Evolutionary conservation across 2,797 vertebrate genomes (phyloP).

Genomic region (Tachyglossus aculeatus): DNA sequence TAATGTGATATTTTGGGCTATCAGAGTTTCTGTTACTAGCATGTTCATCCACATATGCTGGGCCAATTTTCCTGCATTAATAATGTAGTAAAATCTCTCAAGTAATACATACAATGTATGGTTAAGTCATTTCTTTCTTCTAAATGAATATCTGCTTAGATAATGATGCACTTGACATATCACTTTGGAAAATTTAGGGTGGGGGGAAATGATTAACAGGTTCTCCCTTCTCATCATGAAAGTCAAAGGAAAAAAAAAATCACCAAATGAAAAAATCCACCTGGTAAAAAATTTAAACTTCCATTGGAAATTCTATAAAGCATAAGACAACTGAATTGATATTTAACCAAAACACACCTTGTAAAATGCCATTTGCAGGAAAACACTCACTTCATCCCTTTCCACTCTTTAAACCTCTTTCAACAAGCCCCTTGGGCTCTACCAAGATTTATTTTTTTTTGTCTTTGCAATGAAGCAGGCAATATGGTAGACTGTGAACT

Average conservation of each 20-base stretch:
- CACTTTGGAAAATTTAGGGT: constrained; percentile 44
- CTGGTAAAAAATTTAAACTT: constrained; percentile 35
- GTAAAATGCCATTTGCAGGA: not conserved
- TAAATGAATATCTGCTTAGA: constrained; percentile 25
- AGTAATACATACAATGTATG: constrained; percentile 33
- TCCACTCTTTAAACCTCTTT: not conserved
- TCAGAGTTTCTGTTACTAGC: constrained; percentile 26
- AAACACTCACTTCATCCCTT: not conserved
- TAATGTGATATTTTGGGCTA: constrained; percentile 31
- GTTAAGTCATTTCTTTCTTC: constrained; percentile 39
- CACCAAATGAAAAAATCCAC: not conserved
- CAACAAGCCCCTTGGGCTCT: not conserved
- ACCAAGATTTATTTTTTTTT: too few relatives aligned
- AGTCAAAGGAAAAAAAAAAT: not conserved
- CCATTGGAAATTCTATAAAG: constrained; percentile 35
- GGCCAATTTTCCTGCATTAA: constrained; percentile 20
- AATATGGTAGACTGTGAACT: too few relatives aligned
- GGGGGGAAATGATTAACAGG: constrained; percentile 47
- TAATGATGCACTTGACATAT: constrained; percentile 37
- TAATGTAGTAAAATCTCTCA: constrained; percentile 38
- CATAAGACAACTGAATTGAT: constrained; percentile 11
- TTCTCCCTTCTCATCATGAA: constrained; percentile 29
- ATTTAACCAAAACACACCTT: not conserved
- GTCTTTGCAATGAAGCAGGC: too few relatives aligned
- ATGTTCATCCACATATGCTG: constrained; percentile 38